Evolutionary conservation across 2,797 vertebrate species (phyloP).

Genomic region (Eremophila alpestris): DNA sequence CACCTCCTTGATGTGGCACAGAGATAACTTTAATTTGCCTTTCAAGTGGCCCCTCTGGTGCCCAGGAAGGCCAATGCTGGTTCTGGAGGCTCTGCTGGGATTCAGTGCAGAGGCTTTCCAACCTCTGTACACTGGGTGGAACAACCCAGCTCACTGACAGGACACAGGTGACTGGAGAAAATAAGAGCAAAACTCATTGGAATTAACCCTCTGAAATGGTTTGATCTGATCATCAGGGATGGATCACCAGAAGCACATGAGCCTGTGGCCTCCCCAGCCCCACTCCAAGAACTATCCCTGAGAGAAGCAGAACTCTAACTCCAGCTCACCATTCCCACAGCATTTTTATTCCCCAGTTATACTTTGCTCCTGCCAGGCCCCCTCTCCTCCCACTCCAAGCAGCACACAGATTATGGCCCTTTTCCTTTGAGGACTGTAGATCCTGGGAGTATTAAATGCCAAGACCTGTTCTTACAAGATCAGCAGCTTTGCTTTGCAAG

Average conservation of each 20-base stretch:
- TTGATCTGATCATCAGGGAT: background rate
- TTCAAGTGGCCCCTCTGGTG: background rate
- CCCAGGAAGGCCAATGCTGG: background rate
- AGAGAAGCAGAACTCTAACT: background rate
- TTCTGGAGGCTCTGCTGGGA: conserved; percentile 13
- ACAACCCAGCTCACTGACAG: background rate
- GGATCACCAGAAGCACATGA: background rate
- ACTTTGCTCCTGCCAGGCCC: background rate
- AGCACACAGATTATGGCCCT: fast-evolving
- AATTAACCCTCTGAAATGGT: background rate
- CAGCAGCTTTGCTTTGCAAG: conserved; percentile 17
- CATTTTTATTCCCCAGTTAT: background rate
- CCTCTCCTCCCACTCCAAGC: background rate
- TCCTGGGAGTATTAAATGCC: background rate
- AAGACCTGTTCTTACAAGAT: background rate
- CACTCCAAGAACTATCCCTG: background rate
- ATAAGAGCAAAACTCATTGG: background rate
- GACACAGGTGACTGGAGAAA: background rate
- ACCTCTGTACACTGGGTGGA: background rate
- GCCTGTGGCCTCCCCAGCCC: background rate
- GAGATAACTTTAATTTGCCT: conserved; percentile 5
- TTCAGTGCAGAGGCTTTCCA: conserved; percentile 18
- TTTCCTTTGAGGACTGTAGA: background rate
- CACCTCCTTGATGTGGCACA: background rate
- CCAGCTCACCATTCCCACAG: background rate